A percentile compares a stretch with the other conserved stretches of the same genome.
Conservation (phyloP, 2,797 vertebrate species). For the Ambastaia sidthimunki region DNA sequence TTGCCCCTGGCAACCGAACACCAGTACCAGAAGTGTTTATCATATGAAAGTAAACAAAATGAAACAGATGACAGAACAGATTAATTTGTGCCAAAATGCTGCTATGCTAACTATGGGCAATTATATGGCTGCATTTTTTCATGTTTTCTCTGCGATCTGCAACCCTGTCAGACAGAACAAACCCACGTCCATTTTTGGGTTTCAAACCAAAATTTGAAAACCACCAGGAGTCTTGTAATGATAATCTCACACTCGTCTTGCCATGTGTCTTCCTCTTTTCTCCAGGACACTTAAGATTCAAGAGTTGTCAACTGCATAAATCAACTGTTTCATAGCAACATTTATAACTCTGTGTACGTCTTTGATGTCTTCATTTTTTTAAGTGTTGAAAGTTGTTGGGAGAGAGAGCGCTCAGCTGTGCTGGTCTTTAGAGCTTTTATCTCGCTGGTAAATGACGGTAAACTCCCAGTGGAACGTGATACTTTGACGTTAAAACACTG, state of each 20-base stretch:
- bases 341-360: slow-evolving; percentile 60
- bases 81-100: neutral
- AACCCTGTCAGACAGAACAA: neutral
- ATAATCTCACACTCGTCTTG: slow-evolving; percentile 41
- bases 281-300: slow-evolving; percentile 46
- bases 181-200: neutral
- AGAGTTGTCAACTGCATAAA: slow-evolving; percentile 63
- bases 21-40: neutral
- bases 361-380: slow-evolving; percentile 69
- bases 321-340: slow-evolving; percentile 63
- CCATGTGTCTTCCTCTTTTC: slow-evolving; percentile 38
- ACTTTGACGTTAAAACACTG: slow-evolving; percentile 31
- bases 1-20: too few species aligned
- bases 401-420: slow-evolving; percentile 65
- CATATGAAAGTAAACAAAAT: neutral
- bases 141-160: neutral
- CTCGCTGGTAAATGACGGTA: slow-evolving; percentile 42
- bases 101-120: neutral
- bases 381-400: slow-evolving; percentile 51
- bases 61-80: neutral
- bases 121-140: neutral
- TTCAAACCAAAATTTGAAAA: neutral
- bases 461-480: slow-evolving; percentile 67
- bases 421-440: slow-evolving; percentile 66
- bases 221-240: slow-evolving; percentile 35